Percentiles rank a stretch among this genome's conserved stretches.
Conservation (phyloP, 2,797 vertebrate species). For the Paguma larvata region DNA sequence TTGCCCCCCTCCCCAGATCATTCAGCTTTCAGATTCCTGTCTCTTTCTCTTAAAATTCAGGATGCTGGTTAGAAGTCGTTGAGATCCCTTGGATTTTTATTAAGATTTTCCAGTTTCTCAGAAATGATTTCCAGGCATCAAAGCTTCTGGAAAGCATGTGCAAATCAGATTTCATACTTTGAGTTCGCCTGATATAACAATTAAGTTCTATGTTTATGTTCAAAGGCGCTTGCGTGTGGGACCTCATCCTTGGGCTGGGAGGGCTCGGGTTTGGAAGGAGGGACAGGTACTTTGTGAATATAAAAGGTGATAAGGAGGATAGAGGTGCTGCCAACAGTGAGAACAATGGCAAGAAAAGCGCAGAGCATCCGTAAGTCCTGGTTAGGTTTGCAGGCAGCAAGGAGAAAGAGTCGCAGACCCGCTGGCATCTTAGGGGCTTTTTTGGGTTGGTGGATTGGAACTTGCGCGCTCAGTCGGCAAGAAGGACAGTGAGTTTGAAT, state of each 20-base stretch:
- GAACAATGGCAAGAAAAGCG: fast-evolving
- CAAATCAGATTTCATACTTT: background rate
- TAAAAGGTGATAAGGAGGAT: background rate
- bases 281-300: background rate
- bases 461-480: background rate
- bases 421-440: background rate
- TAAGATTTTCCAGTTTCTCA: background rate
- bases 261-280: background rate
- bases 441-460: background rate
- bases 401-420: background rate
- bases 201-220: background rate
- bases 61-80: background rate
- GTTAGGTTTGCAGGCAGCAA: background rate
- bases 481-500: background rate
- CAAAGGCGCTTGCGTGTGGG: background rate
- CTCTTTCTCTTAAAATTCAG: background rate
- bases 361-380: background rate
- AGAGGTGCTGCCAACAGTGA: background rate
- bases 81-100: background rate
- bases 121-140: background rate
- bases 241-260: background rate
- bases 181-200: fast-evolving
- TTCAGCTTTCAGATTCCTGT: fast-evolving
- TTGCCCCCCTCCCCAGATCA: too few relatives aligned
- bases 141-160: background rate